Evolutionary conservation across 1,140 invertebrate genomes (phyloP).

Genomic region (Pogonus chalceus): DNA sequence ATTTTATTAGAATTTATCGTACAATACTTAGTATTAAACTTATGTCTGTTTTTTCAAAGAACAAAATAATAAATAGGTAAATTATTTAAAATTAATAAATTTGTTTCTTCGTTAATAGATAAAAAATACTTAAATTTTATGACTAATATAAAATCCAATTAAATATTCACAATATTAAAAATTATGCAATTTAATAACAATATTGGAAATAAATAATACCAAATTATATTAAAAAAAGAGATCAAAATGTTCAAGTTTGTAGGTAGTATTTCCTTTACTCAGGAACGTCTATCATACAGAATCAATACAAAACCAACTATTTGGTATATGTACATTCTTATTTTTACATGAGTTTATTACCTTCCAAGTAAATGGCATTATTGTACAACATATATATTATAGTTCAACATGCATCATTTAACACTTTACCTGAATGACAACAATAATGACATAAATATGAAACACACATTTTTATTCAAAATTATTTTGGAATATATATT

Average conservation of each 20-base stretch:
- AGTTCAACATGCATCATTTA: constrained; percentile 4
- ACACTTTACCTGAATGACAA: background rate
- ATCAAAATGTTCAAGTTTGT: constrained; percentile 6
- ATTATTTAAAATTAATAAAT: too few species aligned
- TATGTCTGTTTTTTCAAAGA: too few species aligned
- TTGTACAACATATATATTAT: constrained; percentile 8
- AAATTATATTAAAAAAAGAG: too few species aligned
- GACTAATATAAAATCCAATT: too few species aligned
- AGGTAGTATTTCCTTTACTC: constrained; percentile 7
- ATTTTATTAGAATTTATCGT: too few species aligned
- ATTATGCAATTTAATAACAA: background rate
- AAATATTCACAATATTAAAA: too few species aligned
- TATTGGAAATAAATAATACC: too few species aligned
- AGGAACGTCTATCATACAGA: constrained; percentile 4
- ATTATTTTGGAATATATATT: too few species aligned
- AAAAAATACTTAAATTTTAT: too few species aligned
- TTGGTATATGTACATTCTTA: constrained; percentile 6
- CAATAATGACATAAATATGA: background rate
- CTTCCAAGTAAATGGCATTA: background rate
- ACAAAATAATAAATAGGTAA: too few species aligned
- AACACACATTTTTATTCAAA: background rate
- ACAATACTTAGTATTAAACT: too few species aligned
- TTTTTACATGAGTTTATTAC: constrained; percentile 1
- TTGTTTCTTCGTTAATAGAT: too few species aligned
- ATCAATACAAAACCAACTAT: constrained; percentile 3